These are phyloP conservation scores for Rattus norvegicus DNA, from an alignment of 2,113 vertebrate species.

Conservation along the genomic window GRCr8 NC_086029.1:67235001-67235500, in stretches of 20 bases:
- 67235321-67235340: background rate
- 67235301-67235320: background rate
- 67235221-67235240: background rate
- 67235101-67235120: background rate
- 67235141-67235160: background rate
- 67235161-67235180: background rate
- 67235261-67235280: background rate
- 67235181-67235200: background rate
- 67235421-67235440: background rate
- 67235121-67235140: background rate
- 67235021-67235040: background rate
- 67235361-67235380: background rate
- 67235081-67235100: background rate
- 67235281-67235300: background rate
- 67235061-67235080: background rate
- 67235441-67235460: background rate
- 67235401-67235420: background rate
- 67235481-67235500: background rate
- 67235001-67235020: background rate
- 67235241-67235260: background rate
- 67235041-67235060: background rate
- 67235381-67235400: background rate
- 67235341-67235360: background rate
- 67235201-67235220: background rate
- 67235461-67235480: background rate